These are phyloP conservation scores for Nephrotoma flavescens DNA, from an alignment of 2,888 invertebrate species.

Conservation along the genomic window DNA sequence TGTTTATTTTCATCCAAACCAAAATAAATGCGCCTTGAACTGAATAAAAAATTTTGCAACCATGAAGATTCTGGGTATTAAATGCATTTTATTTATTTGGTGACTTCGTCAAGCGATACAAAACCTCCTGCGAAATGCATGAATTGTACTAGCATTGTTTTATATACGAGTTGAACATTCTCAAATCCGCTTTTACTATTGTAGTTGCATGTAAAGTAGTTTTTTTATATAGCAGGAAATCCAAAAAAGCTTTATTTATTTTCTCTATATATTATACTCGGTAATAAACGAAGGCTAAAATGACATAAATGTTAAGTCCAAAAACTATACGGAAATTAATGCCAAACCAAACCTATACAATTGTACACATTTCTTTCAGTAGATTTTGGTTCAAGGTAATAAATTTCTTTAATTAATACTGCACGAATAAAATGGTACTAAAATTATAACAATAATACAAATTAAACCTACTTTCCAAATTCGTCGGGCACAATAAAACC, in stretches of 20 bases:
- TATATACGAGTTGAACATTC: neutral
- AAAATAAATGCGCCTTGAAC: too few relatives aligned
- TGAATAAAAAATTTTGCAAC: too few relatives aligned
- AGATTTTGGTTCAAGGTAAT: neutral
- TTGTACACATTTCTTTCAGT: neutral
- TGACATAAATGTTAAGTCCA: neutral
- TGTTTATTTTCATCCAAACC: too few relatives aligned
- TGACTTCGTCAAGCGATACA: neutral
- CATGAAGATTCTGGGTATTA: too few relatives aligned
- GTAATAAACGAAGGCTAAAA: neutral
- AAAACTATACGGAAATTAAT: neutral
- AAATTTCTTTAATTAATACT: neutral
- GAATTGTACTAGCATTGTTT: neutral
- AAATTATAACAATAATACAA: neutral
- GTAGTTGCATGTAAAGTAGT: neutral
- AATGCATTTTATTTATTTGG: too few relatives aligned
- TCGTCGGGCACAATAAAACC: slow-evolving; percentile 86
- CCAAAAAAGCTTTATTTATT: too few relatives aligned
- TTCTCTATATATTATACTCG: too few relatives aligned
- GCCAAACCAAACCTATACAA: neutral
- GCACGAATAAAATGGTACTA: neutral
- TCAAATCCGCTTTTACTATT: neutral
- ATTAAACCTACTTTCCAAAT: slow-evolving; percentile 54
- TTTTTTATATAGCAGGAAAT: neutral
- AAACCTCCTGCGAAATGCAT: neutral